These are phyloP conservation scores for Diplolepis rosae DNA, from an alignment of 2,888 invertebrate genomes.

Conservation along the genomic window DNA sequence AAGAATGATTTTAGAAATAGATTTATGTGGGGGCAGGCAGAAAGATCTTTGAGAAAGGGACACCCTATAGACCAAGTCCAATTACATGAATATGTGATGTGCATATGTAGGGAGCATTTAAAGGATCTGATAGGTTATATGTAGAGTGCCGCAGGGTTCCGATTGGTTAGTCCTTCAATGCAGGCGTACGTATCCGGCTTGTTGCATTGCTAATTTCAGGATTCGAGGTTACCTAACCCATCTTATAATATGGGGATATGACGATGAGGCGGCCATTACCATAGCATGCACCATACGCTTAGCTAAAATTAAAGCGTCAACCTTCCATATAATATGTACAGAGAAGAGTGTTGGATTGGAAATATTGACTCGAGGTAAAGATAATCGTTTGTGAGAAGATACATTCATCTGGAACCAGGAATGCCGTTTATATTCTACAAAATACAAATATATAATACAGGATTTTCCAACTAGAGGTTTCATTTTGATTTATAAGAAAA, in stretches of 20 bases:
- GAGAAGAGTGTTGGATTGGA: conserved; percentile 13
- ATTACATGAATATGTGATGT: conserved; percentile 37
- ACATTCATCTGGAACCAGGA: conserved; percentile 3
- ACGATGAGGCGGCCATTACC: conserved; percentile 44
- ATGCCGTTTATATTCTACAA: background rate
- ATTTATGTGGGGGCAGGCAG: no score
- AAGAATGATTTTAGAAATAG: no score
- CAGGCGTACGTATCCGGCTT: conserved; percentile 56
- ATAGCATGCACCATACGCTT: background rate
- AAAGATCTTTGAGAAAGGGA: conserved; percentile 22
- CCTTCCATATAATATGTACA: background rate
- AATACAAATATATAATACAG: no score
- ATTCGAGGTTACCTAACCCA: conserved; percentile 56
- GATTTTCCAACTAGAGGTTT: no score
- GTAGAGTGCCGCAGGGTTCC: conserved; percentile 59
- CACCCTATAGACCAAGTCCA: conserved; percentile 13
- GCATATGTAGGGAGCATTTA: conserved; percentile 46
- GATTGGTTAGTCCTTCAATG: conserved; percentile 63
- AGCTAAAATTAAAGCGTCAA: conserved; percentile 11
- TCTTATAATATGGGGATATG: conserved; percentile 50
- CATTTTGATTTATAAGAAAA: no score
- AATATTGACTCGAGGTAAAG: conserved; percentile 18
- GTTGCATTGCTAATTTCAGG: conserved; percentile 62
- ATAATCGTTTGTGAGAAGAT: conserved; percentile 6
- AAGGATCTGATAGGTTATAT: conserved; percentile 53